Percentiles rank a stretch among this genome's conserved stretches.
Evolutionary conservation across 2,797 vertebrate species (phyloP).

Genomic region (Phaenicophaeus curvirostris): DNA sequence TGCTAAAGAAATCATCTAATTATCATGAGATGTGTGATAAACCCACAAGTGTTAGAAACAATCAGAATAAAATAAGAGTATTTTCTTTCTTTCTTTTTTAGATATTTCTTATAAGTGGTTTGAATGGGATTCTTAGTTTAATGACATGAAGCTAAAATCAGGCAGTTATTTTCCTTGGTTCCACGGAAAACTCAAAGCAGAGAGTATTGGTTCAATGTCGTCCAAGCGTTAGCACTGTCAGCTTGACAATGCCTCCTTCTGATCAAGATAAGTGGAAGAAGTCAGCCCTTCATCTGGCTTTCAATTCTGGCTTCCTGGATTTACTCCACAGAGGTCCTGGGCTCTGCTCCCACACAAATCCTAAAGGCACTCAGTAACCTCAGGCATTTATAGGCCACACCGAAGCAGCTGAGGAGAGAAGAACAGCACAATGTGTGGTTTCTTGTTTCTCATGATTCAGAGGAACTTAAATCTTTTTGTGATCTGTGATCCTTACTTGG

Average conservation of each 20-base stretch:
- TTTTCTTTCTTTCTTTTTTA: background rate
- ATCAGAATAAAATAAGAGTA: background rate
- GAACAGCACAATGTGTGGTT: rapidly evolving
- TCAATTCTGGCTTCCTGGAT: background rate
- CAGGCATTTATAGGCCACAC: background rate
- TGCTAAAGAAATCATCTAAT: background rate
- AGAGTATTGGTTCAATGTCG: background rate
- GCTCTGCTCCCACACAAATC: background rate
- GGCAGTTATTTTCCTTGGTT: background rate
- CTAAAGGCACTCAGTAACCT: background rate
- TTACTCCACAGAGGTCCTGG: background rate
- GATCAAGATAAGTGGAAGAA: background rate
- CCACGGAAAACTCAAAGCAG: background rate
- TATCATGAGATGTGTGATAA: background rate
- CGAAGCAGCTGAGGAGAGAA: background rate
- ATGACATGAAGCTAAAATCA: background rate
- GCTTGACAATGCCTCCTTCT: background rate
- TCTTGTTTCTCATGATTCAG: background rate
- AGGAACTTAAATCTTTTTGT: background rate
- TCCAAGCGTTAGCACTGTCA: background rate
- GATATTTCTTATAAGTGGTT: background rate
- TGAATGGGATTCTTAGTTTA: background rate
- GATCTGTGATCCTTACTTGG: background rate
- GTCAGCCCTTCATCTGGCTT: background rate
- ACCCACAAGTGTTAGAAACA: background rate